phyloP scores from a whole-genome alignment of 2,113 vertebrate species.

The Meriones unguiculatus region DNA sequence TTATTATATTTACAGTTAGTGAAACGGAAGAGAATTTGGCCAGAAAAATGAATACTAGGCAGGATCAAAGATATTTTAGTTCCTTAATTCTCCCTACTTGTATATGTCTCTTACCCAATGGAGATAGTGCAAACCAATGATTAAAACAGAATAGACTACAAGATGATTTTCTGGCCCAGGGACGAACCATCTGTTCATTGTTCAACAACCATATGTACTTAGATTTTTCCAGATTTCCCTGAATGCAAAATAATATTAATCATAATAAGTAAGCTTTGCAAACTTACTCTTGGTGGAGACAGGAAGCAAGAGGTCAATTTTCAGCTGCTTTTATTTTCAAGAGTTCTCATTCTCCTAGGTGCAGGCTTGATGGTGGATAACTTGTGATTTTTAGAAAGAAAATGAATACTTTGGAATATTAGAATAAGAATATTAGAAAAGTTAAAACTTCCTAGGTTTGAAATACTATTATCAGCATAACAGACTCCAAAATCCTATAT shows the following conservation, averaged over 20 bases:
- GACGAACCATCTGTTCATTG: not conserved
- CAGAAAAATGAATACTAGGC: not conserved
- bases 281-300: not conserved
- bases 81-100: not conserved
- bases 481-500: too few relatives aligned
- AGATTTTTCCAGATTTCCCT: not conserved
- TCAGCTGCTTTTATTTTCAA: not conserved
- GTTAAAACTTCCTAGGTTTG: not conserved
- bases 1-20: not conserved
- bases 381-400: not conserved
- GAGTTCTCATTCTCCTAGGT: not conserved
- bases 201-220: not conserved
- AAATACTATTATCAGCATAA: not conserved
- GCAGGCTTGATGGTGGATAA: not conserved
- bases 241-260: not conserved
- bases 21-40: not conserved
- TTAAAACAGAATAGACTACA: not conserved
- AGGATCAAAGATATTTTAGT: not conserved
- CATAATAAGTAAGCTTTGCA: not conserved
- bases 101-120: not conserved
- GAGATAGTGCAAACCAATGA: not conserved
- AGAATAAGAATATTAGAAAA: not conserved
- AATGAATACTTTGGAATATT: not conserved
- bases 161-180: not conserved
- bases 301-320: not conserved